Percentiles rank a stretch among this genome's conserved stretches.
These are phyloP conservation scores for Meiosimyza platycephala DNA, from an alignment of 2,888 invertebrate genomes.

Conservation along the genomic window DNA sequence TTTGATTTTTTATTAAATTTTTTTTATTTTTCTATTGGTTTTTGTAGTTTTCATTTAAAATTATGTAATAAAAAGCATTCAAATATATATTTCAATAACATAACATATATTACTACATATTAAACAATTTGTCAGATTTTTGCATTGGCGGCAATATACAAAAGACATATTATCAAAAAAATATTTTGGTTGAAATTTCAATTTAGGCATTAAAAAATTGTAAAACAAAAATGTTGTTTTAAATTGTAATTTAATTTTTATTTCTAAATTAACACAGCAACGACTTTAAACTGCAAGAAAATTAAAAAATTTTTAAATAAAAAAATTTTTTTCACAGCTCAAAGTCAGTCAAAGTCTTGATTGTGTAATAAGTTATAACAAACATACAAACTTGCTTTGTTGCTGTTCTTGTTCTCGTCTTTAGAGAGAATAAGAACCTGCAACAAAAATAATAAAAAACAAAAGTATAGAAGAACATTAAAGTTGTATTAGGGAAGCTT, in stretches of 20 bases:
- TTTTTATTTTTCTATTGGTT: slow-evolving; percentile 48
- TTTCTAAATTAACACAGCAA: slow-evolving; percentile 66
- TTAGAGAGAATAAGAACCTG: neutral
- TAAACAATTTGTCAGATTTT: slow-evolving; percentile 41
- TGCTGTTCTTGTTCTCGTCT: neutral
- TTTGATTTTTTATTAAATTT: slow-evolving; percentile 46
- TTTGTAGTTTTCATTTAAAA: slow-evolving; percentile 46
- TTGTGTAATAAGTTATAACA: slow-evolving; percentile 34
- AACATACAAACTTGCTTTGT: slow-evolving; percentile 16
- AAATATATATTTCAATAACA: slow-evolving; percentile 62
- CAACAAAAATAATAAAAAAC: neutral
- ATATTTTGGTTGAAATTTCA: too few relatives aligned
- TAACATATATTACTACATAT: slow-evolving; percentile 51
- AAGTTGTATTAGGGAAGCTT: slow-evolving; percentile 17
- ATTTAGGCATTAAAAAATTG: too few relatives aligned
- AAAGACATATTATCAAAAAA: too few relatives aligned
- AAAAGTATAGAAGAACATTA: neutral
- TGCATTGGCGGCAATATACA: slow-evolving; percentile 17
- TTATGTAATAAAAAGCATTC: slow-evolving; percentile 54
- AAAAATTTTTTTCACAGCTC: slow-evolving; percentile 39
- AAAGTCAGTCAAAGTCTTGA: slow-evolving; percentile 50
- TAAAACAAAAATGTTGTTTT: too few relatives aligned
- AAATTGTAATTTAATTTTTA: slow-evolving; percentile 33
- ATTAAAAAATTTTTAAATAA: slow-evolving; percentile 11
- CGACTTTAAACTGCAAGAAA: slow-evolving; percentile 53